Base-by-base conservation (phyloP, 2,888 invertebrate genomes). In the Thalpophila matura region DNA sequence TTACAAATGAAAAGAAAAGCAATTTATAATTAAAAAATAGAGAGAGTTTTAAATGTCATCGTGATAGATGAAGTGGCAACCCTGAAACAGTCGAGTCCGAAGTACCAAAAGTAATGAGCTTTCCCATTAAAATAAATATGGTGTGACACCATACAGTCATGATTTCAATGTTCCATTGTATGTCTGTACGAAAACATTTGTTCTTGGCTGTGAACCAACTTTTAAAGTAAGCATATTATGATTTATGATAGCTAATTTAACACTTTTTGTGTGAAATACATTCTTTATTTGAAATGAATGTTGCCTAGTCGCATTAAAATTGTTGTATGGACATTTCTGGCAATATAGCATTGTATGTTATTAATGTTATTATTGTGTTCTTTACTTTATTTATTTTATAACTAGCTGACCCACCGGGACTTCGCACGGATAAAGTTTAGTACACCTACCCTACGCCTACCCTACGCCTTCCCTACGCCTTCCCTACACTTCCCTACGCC, bases 91-190 rank as follows among this genome's bases (percentile, higher is more conserved):
- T 56, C 57, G 49, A 55, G 26, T 49, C 16, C 45, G 50, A 69
- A 76, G 66, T 56, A 76, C 49, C 61, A n/a, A 64, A 76, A 76
- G 66, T 73, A 79, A 77, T 75, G 72, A 62, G 54, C 57, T 62
- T 64, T 62, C 46, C 74, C 79, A 77, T 77, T 77, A 76, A 79
- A 77, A 66, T 70, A 73, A 77, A 74, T 73, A 76, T 68, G 70
- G 74, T 77, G 80, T 77, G 80, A 79, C 80, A 79, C 73, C 63
- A 73, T 63, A 53, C 40, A 62, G 77, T 43, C 77, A 76, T 69
- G 77, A 79, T 79, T 79, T 67, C 73, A 62, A 64, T 70, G 58
- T 77, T 27, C 70, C 69, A 73, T 77, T 79, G 77, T 76, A 60
- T 47, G 29, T 33, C 53, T 70, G 50, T 55, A 63, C 47, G 40